phyloP scores from a whole-genome alignment of 2,888 invertebrate genomes.

The Cephalotes varians region DNA sequence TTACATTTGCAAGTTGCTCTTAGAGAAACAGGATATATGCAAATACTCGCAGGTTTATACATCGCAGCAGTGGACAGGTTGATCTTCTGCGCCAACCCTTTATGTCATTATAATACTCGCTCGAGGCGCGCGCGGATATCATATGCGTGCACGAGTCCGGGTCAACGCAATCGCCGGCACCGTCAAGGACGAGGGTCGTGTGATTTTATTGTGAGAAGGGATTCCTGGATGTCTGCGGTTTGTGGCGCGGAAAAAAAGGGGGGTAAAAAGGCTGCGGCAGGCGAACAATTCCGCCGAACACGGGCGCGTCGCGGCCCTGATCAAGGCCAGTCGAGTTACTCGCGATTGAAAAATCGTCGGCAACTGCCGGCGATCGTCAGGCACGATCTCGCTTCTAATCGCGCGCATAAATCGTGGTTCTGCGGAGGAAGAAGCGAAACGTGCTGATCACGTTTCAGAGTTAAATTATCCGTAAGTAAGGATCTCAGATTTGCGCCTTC shows the following conservation, averaged over 20 bases:
- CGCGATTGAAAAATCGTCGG: constrained; percentile 16
- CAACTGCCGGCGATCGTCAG: constrained; percentile 8
- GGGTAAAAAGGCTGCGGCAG: constrained; percentile 62
- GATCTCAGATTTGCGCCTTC: not conserved
- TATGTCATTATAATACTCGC: constrained; percentile 38
- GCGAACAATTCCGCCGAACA: constrained; percentile 67
- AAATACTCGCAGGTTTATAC: constrained; percentile 23
- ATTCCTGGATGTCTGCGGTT: constrained; percentile 58
- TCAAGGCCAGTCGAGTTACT: constrained; percentile 62
- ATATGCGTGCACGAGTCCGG: constrained; percentile 60
- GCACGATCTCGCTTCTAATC: constrained; percentile 1
- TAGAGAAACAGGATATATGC: constrained; percentile 26
- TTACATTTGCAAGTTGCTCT: not conserved
- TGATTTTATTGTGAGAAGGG: constrained; percentile 62
- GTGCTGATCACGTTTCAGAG: not conserved
- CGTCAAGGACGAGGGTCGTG: constrained; percentile 64
- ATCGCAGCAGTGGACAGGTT: constrained; percentile 4
- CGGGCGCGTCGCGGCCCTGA: constrained; percentile 44
- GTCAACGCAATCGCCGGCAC: constrained; percentile 59
- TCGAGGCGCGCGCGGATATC: constrained; percentile 5
- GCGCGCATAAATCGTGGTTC: not conserved
- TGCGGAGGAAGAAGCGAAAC: not conserved
- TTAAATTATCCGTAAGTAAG: not conserved
- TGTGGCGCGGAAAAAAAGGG: not conserved
- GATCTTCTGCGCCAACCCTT: constrained; percentile 26